These are phyloP conservation scores for Lucilia cuprina DNA, from an alignment of 1,140 invertebrate genomes.

Conservation along the genomic window DNA sequence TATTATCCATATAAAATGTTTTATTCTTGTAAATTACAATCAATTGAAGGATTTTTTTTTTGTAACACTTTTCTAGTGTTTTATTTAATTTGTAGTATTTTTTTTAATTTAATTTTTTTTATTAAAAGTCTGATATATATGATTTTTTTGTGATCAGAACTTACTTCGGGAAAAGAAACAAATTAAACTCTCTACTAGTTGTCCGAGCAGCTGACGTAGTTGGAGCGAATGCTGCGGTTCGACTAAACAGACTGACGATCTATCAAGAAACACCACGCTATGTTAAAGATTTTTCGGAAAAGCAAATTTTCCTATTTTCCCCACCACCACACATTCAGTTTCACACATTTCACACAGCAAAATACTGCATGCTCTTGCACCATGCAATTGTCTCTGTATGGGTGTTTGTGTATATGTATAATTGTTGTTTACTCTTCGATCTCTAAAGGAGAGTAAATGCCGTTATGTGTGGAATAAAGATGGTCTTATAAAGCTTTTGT, in stretches of 20 bases:
- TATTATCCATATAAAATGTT: not conserved
- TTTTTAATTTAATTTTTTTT: slow-evolving; percentile 7
- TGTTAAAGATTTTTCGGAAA: slow-evolving; percentile 59
- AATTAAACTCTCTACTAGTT: slow-evolving; percentile 62
- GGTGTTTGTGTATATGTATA: not conserved
- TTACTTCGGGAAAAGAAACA: slow-evolving; percentile 64
- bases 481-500: not conserved
- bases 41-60: slow-evolving; percentile 1
- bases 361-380: slow-evolving; percentile 29
- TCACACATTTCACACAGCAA: not conserved
- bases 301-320: slow-evolving; percentile 48
- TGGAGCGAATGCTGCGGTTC: slow-evolving; percentile 64
- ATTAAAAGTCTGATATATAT: not conserved
- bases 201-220: slow-evolving; percentile 63
- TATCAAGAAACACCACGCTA: slow-evolving; percentile 61
- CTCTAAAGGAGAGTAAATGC: not conserved
- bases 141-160: slow-evolving; percentile 44
- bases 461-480: no score
- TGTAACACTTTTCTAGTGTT: not conserved
- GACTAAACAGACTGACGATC: slow-evolving; percentile 63
- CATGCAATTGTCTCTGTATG: not conserved
- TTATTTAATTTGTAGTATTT: slow-evolving; percentile 4
- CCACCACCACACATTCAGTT: slow-evolving; percentile 43
- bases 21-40: not conserved
- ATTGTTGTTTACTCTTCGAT: not conserved